A percentile compares a stretch with the other conserved stretches of the same genome.
These are phyloP conservation scores for Miniopterus natalensis DNA, from an alignment of 2,113 vertebrate genomes.

Conservation along the genomic window DNA sequence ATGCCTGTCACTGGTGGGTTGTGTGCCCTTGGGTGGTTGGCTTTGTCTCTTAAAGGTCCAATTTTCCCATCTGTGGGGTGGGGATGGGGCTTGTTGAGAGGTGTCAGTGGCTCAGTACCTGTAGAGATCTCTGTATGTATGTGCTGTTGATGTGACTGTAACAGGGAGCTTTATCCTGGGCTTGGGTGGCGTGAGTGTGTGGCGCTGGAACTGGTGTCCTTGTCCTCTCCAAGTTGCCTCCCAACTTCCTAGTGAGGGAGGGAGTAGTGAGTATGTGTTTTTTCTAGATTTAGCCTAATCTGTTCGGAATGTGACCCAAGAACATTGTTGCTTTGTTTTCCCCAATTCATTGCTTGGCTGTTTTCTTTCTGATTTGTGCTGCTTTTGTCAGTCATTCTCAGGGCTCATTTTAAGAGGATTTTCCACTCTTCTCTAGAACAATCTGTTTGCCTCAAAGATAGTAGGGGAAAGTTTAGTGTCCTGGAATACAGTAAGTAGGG, in stretches of 20 bases:
- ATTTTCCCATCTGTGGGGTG: background rate
- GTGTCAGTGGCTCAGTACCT: rapidly evolving
- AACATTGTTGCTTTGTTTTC: background rate
- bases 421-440: background rate
- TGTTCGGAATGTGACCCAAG: background rate
- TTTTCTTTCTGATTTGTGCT: background rate
- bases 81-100: background rate
- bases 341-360: background rate
- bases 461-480: background rate
- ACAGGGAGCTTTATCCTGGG: background rate
- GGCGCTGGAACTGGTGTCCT: background rate
- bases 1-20: no score
- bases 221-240: background rate
- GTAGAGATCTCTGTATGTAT: background rate
- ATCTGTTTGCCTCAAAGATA: background rate
- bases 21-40: background rate
- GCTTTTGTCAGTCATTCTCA: background rate
- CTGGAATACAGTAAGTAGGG: background rate
- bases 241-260: rapidly evolving
- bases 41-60: background rate
- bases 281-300: background rate
- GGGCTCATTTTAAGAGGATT: background rate
- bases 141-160: background rate
- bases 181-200: no score
- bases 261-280: background rate